phyloP scores from a whole-genome alignment of 2,113 vertebrate genomes.

The Mormoops blainvillei region DNA sequence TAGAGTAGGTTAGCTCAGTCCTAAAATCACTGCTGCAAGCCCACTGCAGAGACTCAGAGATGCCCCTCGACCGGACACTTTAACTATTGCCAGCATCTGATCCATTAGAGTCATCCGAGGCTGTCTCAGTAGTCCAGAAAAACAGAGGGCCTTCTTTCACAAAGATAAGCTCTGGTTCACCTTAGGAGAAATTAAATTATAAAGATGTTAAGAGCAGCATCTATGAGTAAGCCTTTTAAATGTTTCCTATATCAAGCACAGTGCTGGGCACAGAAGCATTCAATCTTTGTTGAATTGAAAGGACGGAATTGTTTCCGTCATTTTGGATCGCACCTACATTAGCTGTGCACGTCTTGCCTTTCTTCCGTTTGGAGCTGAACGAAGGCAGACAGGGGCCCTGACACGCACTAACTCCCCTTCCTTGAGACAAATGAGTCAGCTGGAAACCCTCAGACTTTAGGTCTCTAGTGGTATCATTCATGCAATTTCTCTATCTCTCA shows the following conservation, averaged over 20 bases:
- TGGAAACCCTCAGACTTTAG: neutral
- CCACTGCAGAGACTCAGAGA: neutral
- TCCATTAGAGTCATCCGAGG: neutral
- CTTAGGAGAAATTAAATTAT: neutral
- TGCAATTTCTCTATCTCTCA: neutral
- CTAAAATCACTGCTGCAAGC: neutral
- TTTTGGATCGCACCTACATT: neutral
- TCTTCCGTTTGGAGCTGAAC: neutral
- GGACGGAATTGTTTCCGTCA: neutral
- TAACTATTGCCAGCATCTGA: neutral
- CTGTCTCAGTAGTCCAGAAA: neutral
- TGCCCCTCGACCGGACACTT: neutral
- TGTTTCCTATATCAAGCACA: neutral
- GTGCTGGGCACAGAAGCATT: neutral
- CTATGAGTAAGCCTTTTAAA: neutral
- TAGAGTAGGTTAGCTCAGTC: neutral
- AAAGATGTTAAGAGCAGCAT: neutral
- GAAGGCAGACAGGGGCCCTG: neutral
- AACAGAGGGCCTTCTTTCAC: neutral
- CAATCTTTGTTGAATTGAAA: neutral
- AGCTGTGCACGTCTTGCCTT: neutral
- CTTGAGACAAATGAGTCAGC: neutral
- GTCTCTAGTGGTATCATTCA: neutral
- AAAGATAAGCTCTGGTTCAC: neutral
- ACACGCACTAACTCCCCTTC: neutral